Evolutionary conservation across 1,140 invertebrate species (phyloP), one percentile per base, ranked within the genome.

Genomic region (Panagrolaimus sp.): DNA sequence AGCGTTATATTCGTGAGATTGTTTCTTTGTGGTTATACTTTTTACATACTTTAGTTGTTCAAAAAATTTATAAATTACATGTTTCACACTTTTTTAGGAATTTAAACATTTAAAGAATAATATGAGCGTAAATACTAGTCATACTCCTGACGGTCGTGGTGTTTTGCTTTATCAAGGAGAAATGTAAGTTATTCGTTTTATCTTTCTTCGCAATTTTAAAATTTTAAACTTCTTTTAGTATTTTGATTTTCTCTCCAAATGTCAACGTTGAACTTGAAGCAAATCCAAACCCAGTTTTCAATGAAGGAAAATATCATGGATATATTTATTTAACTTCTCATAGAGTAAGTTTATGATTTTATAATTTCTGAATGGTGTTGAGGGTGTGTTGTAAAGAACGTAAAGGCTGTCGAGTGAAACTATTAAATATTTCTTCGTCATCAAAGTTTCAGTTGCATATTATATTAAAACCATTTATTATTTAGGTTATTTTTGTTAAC

Each of bases 301-400:
- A 89, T 77, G 91, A 92, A 2, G 87, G 87, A 0, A 96, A 96
- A 85, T 32, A 64, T 26, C 87, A 86, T 73, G 95, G 94, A 5
- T 87, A 91, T 64, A 87, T 96, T 68, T 98, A 96, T 84, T 86
- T 98, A 62, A 98, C 95, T 0, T 94, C 94, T 0, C 94, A 98
- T 85, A 87, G 94, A 67, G 91, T 97, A 88, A 92, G 93, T 77
- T 91, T 90, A 14, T 69, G 65, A 38, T 38, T 44, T 21, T 71
- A 47, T 46, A 21, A 28, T 72, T 45, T 71, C 58, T 71, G 9
- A 28, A 1, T 72, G n/a, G 14, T 21, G 24, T 45, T 46, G 32
- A 21, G 26, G 7, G 66, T 73, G n/a, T n/a, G n/a, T n/a, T n/a
- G n/a, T n/a, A n/a, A n/a, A n/a, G n/a, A n/a, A n/a, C n/a, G n/a